Conservation (phyloP, 2,888 invertebrate species). For the Eupeodes luniger region DNA sequence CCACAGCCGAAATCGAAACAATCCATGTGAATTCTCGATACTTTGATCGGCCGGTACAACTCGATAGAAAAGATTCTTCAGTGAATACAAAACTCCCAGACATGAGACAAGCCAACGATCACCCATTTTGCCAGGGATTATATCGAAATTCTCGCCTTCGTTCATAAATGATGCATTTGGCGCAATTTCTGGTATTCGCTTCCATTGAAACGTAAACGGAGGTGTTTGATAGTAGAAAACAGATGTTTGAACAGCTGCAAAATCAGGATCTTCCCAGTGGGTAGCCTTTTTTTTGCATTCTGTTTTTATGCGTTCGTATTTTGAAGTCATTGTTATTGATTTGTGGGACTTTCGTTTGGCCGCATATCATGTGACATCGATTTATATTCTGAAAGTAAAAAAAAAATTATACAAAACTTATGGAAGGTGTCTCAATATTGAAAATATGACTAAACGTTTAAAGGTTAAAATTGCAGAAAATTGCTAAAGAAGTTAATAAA, state of each 20-base stretch:
- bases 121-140: conserved; percentile 94
- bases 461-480: too few relatives aligned
- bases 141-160: conserved; percentile 90
- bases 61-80: conserved; percentile 94
- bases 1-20: conserved; percentile 95
- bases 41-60: conserved; percentile 96
- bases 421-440: too few relatives aligned
- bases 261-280: conserved; percentile 96
- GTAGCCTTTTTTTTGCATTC: conserved; percentile 91
- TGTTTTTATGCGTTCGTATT: conserved; percentile 92
- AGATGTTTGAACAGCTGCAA: conserved; percentile 94
- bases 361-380: conserved; percentile 59
- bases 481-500: too few relatives aligned
- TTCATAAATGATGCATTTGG: conserved; percentile 85
- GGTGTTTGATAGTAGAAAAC: conserved; percentile 97
- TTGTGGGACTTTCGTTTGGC: conserved; percentile 30
- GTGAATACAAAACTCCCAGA: conserved; percentile 92
- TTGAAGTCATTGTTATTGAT: conserved; percentile 81
- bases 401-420: neutral
- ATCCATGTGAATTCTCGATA: conserved; percentile 89
- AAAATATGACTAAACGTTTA: too few relatives aligned
- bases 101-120: conserved; percentile 96
- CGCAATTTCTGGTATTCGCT: conserved; percentile 90
- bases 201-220: conserved; percentile 97
- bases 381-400: conserved; percentile 25